Percentiles rank a stretch among this genome's conserved stretches.
These are phyloP conservation scores for Dendrophyllia cribrosa DNA, from an alignment of 64 coral and sea anemone genomes.

Conservation along the genomic window DNA sequence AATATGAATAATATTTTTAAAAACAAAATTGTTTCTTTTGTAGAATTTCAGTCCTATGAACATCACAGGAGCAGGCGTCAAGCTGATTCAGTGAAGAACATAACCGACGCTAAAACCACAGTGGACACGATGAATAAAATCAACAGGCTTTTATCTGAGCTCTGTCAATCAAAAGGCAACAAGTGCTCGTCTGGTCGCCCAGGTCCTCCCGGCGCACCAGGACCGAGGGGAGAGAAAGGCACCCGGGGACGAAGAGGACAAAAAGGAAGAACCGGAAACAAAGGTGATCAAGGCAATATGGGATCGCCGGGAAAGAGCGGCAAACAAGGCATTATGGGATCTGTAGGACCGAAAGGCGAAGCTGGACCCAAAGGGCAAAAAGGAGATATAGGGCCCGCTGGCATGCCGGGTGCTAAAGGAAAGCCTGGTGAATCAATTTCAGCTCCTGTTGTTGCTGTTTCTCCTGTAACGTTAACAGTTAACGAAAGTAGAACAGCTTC, in stretches of 20 bases:
- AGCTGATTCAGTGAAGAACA: neutral
- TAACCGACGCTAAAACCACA: neutral
- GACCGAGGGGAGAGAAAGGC: slow-evolving; percentile 33
- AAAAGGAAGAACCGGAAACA: neutral
- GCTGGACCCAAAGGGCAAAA: slow-evolving; percentile 41
- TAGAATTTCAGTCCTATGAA: neutral
- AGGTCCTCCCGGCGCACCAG: slow-evolving; percentile 17
- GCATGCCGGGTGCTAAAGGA: slow-evolving; percentile 60
- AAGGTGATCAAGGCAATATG: slow-evolving; percentile 2
- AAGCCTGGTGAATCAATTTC: slow-evolving; percentile 26
- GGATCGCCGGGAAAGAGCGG: slow-evolving; percentile 25
- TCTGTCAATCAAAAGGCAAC: neutral
- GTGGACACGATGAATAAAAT: neutral
- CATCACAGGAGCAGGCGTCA: neutral
- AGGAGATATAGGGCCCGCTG: slow-evolving; percentile 14
- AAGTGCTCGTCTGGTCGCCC: neutral
- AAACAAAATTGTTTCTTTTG: no score
- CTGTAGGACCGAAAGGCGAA: neutral
- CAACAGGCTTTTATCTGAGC: neutral
- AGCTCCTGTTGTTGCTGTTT: slow-evolving; percentile 10
- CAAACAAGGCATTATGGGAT: slow-evolving; percentile 12
- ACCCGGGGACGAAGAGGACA: neutral
- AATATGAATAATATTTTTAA: neutral
- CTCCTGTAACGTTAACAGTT: neutral
- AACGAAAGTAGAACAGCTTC: slow-evolving; percentile 20